These are phyloP conservation scores for Natrix natrix DNA, from an alignment of 2,797 vertebrate species.

Conservation along the genomic window DNA sequence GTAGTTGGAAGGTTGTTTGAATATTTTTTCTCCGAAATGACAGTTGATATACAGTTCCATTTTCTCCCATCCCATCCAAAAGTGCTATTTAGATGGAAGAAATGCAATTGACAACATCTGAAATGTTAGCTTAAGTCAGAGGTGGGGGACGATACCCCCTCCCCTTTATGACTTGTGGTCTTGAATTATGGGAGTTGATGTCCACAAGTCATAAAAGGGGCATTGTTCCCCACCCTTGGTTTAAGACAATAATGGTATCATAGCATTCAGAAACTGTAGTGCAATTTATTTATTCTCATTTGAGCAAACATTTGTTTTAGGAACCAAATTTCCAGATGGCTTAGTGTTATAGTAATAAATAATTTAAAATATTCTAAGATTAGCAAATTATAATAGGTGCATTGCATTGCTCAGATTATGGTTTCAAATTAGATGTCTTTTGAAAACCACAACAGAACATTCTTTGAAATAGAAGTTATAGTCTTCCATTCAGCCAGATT, in stretches of 20 bases:
- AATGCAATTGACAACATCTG: slow-evolving; percentile 71
- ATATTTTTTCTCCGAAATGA: slow-evolving; percentile 78
- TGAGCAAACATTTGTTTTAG: slow-evolving; percentile 18
- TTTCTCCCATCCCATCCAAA: slow-evolving; percentile 73
- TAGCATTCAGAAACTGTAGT: slow-evolving; percentile 37
- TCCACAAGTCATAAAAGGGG: no score
- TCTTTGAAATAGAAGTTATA: slow-evolving; percentile 18
- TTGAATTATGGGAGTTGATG: no score
- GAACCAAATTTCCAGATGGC: slow-evolving; percentile 33
- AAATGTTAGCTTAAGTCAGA: slow-evolving; percentile 42
- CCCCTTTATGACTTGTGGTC: not conserved
- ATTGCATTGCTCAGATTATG: slow-evolving; percentile 41
- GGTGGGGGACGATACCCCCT: not conserved
- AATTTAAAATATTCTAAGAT: slow-evolving; percentile 49
- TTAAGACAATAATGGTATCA: slow-evolving; percentile 64
- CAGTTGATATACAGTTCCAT: slow-evolving; percentile 73
- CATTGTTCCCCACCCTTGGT: slow-evolving; percentile 2
- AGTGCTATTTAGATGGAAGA: slow-evolving; percentile 77
- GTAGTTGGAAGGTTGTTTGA: slow-evolving; percentile 73
- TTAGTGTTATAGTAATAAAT: slow-evolving; percentile 2
- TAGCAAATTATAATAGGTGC: slow-evolving; percentile 17
- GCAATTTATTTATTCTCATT: slow-evolving; percentile 18
- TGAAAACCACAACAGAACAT: not conserved
- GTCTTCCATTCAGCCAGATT: slow-evolving; percentile 32
- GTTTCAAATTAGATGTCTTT: slow-evolving; percentile 16